These are phyloP conservation scores for Vidua macroura DNA, from an alignment of 2,113 vertebrate species.

Conservation along the genomic window DNA sequence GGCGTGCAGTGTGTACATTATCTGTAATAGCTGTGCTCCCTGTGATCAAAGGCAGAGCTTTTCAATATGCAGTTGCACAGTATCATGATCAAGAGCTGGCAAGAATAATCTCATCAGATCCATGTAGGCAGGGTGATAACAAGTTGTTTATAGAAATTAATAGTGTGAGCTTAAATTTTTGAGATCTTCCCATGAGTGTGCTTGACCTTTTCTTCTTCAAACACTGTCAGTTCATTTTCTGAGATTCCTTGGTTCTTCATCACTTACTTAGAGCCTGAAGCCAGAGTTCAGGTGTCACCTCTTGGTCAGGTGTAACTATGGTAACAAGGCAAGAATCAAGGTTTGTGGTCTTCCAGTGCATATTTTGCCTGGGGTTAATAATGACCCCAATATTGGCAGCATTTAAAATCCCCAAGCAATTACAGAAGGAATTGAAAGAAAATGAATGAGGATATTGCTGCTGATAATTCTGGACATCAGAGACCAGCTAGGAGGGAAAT, in stretches of 20 bases:
- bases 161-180: background rate
- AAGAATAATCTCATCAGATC: background rate
- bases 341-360: background rate
- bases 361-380: background rate
- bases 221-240: background rate
- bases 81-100: background rate
- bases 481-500: background rate
- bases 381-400: background rate
- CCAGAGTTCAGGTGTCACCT: slow-evolving; percentile 4
- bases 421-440: background rate
- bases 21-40: background rate
- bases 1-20: background rate
- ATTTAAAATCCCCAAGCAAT: background rate
- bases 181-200: background rate
- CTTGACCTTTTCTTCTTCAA: background rate
- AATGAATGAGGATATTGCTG: background rate
- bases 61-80: background rate
- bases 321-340: background rate
- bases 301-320: slow-evolving; percentile 25
- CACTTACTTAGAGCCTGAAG: background rate
- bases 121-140: background rate
- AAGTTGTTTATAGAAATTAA: background rate
- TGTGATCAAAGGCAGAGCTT: slow-evolving; percentile 5
- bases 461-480: background rate
- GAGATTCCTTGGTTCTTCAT: background rate